phyloP scores from a whole-genome alignment of 2,888 invertebrate species.

The Drosophila pseudotalamancana region DNA sequence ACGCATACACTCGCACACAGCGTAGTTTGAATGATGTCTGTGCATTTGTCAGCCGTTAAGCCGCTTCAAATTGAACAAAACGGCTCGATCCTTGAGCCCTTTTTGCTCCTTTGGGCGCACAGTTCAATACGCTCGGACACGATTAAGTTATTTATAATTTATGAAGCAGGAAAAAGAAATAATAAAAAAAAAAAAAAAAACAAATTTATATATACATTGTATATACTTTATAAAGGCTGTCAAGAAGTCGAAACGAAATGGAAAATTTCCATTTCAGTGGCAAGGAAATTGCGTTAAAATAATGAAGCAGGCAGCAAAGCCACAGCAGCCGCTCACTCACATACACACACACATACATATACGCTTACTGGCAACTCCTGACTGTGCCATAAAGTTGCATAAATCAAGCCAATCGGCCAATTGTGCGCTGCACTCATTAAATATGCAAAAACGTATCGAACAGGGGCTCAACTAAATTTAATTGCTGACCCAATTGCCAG shows the following conservation, averaged over 20 bases:
- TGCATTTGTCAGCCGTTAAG: constrained; percentile 65
- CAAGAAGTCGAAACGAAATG: constrained; percentile 48
- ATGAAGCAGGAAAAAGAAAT: constrained; percentile 41
- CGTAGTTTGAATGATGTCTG: constrained; percentile 38
- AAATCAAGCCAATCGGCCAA: constrained; percentile 43
- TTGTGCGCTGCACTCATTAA: constrained; percentile 21
- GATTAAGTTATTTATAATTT: constrained; percentile 77
- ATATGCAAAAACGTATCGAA: constrained; percentile 43
- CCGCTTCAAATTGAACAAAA: constrained; percentile 53
- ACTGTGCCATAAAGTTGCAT: constrained; percentile 32
- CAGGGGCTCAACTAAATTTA: constrained; percentile 44
- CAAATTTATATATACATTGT: not conserved
- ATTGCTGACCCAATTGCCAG: constrained; percentile 59
- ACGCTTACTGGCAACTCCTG: not conserved
- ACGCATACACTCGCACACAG: constrained; percentile 13
- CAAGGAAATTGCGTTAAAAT: constrained; percentile 69
- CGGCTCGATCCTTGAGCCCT: constrained; percentile 40
- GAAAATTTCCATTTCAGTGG: constrained; percentile 65
- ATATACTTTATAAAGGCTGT: not conserved
- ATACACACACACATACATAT: not conserved
- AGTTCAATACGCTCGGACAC: constrained; percentile 75
- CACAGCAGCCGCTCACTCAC: constrained; percentile 5
- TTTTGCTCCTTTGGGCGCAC: constrained; percentile 38
- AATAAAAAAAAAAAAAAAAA: not conserved
- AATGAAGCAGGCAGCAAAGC: constrained; percentile 51